phyloP scores from a whole-genome alignment of 2,888 invertebrate genomes.

The Parnassius orleans region DNA sequence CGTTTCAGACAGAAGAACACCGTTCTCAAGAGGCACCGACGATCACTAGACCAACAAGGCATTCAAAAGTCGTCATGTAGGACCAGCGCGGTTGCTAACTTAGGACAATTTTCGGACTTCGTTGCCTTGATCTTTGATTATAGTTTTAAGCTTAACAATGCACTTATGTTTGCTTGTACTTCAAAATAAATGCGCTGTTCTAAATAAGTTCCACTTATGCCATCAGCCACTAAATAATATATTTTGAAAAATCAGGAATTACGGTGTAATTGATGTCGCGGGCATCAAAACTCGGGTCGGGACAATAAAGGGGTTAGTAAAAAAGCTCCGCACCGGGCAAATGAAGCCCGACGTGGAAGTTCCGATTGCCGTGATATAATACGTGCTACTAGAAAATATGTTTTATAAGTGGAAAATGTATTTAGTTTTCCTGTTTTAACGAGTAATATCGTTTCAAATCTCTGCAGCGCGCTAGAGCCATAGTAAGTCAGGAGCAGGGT shows the following conservation, averaged over 20 bases:
- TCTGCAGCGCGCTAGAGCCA: too few species aligned
- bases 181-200: not conserved
- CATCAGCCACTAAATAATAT: not conserved
- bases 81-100: too few species aligned
- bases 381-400: not conserved
- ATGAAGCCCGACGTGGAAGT: constrained; percentile 9
- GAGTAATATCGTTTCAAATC: too few species aligned
- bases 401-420: not conserved
- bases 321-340: constrained; percentile 20
- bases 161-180: too few species aligned
- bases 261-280: constrained; percentile 29
- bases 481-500: too few species aligned
- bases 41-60: too few species aligned
- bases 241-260: constrained; percentile 1
- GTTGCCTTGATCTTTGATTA: too few species aligned
- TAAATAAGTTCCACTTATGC: not conserved
- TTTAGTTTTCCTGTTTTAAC: not conserved
- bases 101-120: too few species aligned
- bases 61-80: too few species aligned
- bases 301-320: constrained; percentile 33
- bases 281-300: constrained; percentile 31
- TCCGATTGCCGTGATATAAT: constrained; percentile 15
- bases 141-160: too few species aligned
- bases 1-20: too few species aligned
- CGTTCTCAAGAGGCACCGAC: too few species aligned